Evolutionary conservation across 2,888 invertebrate species (phyloP).

Genomic region (Nomada goodeniana): DNA sequence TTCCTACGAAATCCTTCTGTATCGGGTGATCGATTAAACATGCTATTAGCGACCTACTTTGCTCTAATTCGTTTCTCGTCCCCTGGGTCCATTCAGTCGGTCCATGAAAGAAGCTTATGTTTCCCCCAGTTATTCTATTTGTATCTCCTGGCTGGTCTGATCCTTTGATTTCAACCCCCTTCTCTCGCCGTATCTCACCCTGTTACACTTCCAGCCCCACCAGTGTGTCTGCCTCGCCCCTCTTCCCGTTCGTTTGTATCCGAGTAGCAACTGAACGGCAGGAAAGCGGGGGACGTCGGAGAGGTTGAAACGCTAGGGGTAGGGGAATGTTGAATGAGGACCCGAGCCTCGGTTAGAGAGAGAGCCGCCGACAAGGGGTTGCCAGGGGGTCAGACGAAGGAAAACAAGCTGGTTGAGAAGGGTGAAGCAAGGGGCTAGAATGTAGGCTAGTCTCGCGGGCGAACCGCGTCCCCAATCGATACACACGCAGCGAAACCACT

Average conservation of each 20-base stretch:
- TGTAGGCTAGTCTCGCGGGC: conserved; percentile 82
- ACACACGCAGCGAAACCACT: conserved; percentile 73
- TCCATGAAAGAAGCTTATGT: conserved; percentile 28
- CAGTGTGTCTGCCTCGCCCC: conserved; percentile 26
- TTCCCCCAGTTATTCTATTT: conserved; percentile 27
- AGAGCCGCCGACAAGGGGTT: neutral
- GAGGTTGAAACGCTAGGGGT: conserved; percentile 59
- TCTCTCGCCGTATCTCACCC: neutral
- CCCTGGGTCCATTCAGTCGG: conserved; percentile 35
- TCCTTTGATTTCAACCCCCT: conserved; percentile 31
- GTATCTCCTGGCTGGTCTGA: conserved; percentile 1
- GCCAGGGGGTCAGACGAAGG: conserved; percentile 50
- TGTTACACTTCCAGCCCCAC: neutral
- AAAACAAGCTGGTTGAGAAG: conserved; percentile 53
- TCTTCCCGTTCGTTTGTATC: conserved; percentile 52
- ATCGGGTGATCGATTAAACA: neutral
- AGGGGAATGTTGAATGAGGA: conserved; percentile 79
- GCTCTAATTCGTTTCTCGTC: conserved; percentile 18
- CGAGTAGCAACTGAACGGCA: conserved; percentile 41
- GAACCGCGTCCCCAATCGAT: conserved; percentile 83
- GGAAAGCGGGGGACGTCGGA: conserved; percentile 30
- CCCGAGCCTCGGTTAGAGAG: conserved; percentile 49
- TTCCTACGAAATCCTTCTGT: neutral
- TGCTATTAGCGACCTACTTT: conserved; percentile 21
- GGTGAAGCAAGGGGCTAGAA: conserved; percentile 73